These are phyloP conservation scores for Athrips mouffetella DNA, from an alignment of 2,888 invertebrate species.

Conservation along the genomic window DNA sequence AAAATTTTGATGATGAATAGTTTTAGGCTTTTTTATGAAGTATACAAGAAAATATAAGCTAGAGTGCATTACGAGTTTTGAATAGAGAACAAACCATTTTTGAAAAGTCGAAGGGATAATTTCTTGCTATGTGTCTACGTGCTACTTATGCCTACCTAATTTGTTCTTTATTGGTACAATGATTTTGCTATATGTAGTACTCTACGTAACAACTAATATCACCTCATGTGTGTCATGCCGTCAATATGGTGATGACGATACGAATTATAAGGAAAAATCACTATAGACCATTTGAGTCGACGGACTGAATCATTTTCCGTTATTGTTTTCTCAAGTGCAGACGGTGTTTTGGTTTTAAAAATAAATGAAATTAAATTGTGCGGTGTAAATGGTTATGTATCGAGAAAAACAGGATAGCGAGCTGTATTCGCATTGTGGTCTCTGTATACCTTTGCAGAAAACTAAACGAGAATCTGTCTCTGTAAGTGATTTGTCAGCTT, in stretches of 20 bases:
- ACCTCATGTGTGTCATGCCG: conserved; percentile 4
- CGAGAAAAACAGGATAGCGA: neutral
- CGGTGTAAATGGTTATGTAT: conserved; percentile 5
- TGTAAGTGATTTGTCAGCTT: neutral
- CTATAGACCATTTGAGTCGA: neutral
- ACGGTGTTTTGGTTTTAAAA: conserved; percentile 1
- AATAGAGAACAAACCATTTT: no score
- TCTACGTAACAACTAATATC: neutral
- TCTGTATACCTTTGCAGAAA: conserved; percentile 1
- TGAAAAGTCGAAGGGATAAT: no score
- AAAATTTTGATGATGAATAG: no score
- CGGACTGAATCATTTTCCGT: conserved; percentile 3
- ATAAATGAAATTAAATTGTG: neutral
- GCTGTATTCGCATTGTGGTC: neutral
- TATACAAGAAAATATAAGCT: no score
- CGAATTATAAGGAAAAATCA: conserved; percentile 2
- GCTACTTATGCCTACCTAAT: no score
- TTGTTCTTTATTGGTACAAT: no score
- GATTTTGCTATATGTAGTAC: neutral
- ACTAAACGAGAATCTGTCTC: neutral
- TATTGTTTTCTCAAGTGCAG: neutral
- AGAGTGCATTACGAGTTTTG: no score
- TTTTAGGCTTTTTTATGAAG: no score
- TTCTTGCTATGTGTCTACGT: no score
- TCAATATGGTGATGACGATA: conserved; percentile 1